These are phyloP conservation scores for Megalurothrips usitatus DNA, from an alignment of 2,888 invertebrate genomes.

Conservation along the genomic window DNA sequence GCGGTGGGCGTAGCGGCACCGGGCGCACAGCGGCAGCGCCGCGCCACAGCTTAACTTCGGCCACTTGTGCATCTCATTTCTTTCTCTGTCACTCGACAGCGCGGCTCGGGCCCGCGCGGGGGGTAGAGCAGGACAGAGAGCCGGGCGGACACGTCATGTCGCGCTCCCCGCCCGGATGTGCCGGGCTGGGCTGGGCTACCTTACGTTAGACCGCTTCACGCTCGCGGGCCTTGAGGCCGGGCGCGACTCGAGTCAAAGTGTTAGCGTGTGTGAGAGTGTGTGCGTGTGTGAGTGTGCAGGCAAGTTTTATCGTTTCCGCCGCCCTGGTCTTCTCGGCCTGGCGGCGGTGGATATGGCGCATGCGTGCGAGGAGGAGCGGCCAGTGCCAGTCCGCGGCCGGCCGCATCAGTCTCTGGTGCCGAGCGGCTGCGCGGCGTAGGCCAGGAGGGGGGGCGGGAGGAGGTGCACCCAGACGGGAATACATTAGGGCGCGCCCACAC, in stretches of 20 bases:
- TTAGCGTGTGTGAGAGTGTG: neutral
- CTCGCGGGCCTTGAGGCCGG: neutral
- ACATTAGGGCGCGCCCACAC: neutral
- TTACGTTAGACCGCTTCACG: neutral
- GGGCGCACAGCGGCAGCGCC: too few species aligned
- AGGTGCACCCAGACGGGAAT: neutral
- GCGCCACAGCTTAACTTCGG: too few species aligned
- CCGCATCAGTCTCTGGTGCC: neutral
- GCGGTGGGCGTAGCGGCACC: too few species aligned
- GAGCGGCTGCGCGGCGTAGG: neutral
- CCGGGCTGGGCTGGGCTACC: neutral
- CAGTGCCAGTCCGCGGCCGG: neutral
- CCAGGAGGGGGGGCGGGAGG: neutral
- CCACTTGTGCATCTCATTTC: neutral
- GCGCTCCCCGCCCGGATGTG: neutral
- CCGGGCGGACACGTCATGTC: neutral
- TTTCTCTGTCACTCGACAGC: neutral
- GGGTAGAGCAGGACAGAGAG: neutral
- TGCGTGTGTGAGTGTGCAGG: neutral
- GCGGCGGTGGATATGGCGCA: neutral
- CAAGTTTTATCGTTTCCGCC: constrained; percentile 13
- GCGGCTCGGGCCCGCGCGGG: neutral
- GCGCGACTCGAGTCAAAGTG: neutral
- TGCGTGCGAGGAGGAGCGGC: neutral
- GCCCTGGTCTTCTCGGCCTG: neutral